Conservation (phyloP, 2,888 invertebrate genomes). For the Resseliella maxima region DNA sequence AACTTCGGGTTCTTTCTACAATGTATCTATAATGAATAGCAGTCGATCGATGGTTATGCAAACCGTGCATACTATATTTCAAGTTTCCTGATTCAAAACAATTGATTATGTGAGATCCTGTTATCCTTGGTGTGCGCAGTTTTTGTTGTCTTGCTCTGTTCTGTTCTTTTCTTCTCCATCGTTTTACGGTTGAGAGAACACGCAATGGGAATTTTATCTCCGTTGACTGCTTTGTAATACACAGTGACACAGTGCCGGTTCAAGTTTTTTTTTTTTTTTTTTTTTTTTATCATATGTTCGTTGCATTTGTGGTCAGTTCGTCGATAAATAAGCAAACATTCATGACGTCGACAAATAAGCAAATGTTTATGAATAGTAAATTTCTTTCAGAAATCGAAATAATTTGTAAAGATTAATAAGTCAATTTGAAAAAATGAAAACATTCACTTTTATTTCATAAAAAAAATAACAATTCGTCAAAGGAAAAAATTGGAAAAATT, state of each 20-base stretch:
- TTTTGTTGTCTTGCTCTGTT: background rate
- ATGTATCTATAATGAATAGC: background rate
- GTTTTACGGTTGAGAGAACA: background rate
- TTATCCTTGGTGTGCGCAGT: slow-evolving; percentile 41
- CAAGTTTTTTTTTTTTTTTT: background rate
- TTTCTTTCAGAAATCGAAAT: no score
- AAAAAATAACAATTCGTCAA: no score
- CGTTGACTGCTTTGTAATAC: slow-evolving; percentile 18
- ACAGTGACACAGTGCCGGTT: slow-evolving; percentile 53
- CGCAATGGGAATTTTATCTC: background rate
- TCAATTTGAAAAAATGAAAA: no score
- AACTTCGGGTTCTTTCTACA: no score
- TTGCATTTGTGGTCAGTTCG: background rate
- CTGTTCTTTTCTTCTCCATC: background rate
- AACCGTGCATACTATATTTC: background rate
- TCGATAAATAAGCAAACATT: background rate
- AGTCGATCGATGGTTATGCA: background rate
- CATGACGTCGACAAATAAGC: no score
- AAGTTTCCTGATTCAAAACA: slow-evolving; percentile 17
- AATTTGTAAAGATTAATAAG: no score
- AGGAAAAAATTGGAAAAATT: no score
- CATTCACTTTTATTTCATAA: no score
- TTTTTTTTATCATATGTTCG: slow-evolving; percentile 42
- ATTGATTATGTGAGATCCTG: slow-evolving; percentile 36
- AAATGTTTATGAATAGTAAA: no score